Evolutionary conservation across 2,113 vertebrate species (phyloP), one percentile per base, ranked within the genome.

Genomic region (Odocoileus hemionus): DNA sequence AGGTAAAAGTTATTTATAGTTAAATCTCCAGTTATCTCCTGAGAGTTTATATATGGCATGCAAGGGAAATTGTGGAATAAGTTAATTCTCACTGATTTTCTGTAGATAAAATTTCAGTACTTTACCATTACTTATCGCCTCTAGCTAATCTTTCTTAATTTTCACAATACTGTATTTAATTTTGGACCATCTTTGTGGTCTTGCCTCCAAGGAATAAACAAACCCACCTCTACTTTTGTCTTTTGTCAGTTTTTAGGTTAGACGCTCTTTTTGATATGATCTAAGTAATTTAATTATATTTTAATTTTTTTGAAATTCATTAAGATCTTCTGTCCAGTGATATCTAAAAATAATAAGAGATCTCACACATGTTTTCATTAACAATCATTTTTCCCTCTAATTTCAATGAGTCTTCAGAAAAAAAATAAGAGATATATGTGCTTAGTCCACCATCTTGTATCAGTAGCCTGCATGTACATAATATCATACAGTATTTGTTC

Each of bases 1-100:
- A 90, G 5, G 1, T n/a, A 3, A 17, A 64, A 89, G 64, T 84
- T 86, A 80, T 55, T 85, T 92, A 36, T 28, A 82, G 19, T 85
- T 82, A 94, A 94, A 86, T 57, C 4, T 76, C 4, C 11, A 43
- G 39, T 93, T 96, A 86, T 94, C 60, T 84, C 47, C 47, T 70
- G 55, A 50, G 30, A 79, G 10, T 25, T 91, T 87, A 86, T 67
- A 86, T 0, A n/a, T 57, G 15, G 11, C 28, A 2, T 58, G 74
- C 7, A 87, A 82, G 92, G 36, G 39, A 83, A 92, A 92, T 36
- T 97, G 80, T 76, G 61, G 19, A n/a, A 54, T 95, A 86, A 94
- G 80, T 5, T 89, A 95, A 95, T 96, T 95, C 61, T 90, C 64
- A 78, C 50, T 67, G 74, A 96, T 54, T 95, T 96, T 96, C 55